Conservation (phyloP, 2,888 invertebrate species). For the Mythimna pallens region DNA sequence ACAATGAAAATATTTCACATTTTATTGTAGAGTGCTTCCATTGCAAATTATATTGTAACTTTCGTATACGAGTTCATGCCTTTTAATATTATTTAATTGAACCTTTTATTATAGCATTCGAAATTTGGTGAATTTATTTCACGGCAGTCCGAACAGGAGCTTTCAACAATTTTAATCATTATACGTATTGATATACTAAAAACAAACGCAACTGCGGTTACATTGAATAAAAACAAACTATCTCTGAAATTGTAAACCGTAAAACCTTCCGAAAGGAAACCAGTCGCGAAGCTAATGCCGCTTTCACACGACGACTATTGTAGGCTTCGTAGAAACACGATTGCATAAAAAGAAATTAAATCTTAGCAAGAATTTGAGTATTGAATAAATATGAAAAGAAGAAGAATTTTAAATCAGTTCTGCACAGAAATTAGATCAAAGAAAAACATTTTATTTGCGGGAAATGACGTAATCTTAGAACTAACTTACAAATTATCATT, state of each 20-base stretch:
- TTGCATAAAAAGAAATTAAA: not conserved
- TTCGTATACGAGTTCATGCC: not conserved
- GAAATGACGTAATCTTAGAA: too few relatives aligned
- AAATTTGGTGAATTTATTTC: constrained; percentile 17
- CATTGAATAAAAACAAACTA: constrained; percentile 42
- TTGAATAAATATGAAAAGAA: too few relatives aligned
- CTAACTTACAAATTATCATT: too few relatives aligned
- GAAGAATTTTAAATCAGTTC: not conserved
- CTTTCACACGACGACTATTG: constrained; percentile 6
- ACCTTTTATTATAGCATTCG: not conserved
- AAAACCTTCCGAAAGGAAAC: constrained; percentile 24
- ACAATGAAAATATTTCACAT: constrained; percentile 18
- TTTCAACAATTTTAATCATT: constrained; percentile 11
- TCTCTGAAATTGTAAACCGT: constrained; percentile 26
- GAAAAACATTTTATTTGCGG: not conserved
- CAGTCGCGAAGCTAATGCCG: constrained; percentile 34
- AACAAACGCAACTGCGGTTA: constrained; percentile 12
- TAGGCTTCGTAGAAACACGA: too few relatives aligned
- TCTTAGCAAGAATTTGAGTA: too few relatives aligned
- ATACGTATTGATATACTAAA: constrained; percentile 4
- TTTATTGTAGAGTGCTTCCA: constrained; percentile 16
- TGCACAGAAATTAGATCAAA: not conserved
- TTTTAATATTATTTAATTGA: constrained; percentile 24
- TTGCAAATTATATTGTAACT: constrained; percentile 27
- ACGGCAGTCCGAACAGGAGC: not conserved